Base-by-base conservation (phyloP, 2,797 vertebrate species). In the Lepilemur septentrionalis region DNA sequence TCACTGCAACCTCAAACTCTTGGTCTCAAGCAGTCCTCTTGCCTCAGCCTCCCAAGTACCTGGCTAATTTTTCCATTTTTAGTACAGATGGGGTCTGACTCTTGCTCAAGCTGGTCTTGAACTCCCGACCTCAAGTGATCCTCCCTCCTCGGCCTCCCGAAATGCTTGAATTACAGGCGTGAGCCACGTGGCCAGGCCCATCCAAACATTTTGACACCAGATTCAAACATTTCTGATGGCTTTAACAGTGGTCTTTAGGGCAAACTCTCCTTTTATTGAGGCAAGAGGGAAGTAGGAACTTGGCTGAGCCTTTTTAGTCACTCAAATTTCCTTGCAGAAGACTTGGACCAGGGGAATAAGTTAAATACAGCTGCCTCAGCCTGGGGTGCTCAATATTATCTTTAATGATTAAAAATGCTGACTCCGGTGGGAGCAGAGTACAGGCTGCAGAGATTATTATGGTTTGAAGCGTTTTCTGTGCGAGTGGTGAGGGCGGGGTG, bases 371-470 rank as follows among this genome's bases (percentile, higher is more conserved):
- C 94, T 69, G 90, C 70, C 41, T 94, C 79, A 41, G 90, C 87
- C 95, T 92, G 72, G 63, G 76, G 55, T 65, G 67, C 75, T 59
- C 48, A 75, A 15, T 79, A 65, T 87, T 89, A 12, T 94, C 61
- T 91, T 78, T n/a, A 46, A 65, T 80, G 91, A 96, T 95, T 91
- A 83, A 96, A 96, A 95, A 55, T 22, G 3, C 92, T 73, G 76
- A 73, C 57, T 84, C 76, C 63, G 10, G 69, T 55, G 89, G 43
- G 73, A 95, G 50, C 22, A 8, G 72, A 91, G 85, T 3, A 0
- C 17, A 5, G 0, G 28, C 65, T 55, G 41, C 20, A 12, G 81
- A 89, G 76, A 80, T 92, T 61, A 91, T 89, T 70, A 82, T 0
- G 3, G 48, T 69, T 55, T 65, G 91, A 85, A 83, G 57, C 50